Evolutionary conservation across 2,113 vertebrate species (phyloP).

Genomic region (Catharus bicknelli): DNA sequence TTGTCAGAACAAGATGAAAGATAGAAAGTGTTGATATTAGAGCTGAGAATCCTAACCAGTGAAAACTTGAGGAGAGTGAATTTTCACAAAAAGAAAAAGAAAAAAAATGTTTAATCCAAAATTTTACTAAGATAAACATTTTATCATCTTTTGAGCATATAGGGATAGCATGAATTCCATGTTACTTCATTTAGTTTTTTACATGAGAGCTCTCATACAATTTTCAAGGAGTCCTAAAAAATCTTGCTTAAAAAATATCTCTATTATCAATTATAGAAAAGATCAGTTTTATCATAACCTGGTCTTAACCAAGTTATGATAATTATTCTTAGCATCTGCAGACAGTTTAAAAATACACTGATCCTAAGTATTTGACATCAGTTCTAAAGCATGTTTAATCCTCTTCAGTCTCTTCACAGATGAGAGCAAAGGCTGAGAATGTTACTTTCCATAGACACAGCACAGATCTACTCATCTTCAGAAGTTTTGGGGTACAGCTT

Average conservation of each 20-base stretch:
- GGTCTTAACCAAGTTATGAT: background rate
- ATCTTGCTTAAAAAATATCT: background rate
- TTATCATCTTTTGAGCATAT: background rate
- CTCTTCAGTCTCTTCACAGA: background rate
- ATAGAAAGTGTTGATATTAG: background rate
- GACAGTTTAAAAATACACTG: background rate
- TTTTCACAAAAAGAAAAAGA: background rate
- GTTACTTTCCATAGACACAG: background rate
- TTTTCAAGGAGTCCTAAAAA: background rate
- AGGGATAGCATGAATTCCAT: background rate
- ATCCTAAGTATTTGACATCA: background rate
- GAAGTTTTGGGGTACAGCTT: background rate
- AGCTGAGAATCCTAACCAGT: background rate
- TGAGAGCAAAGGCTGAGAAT: background rate
- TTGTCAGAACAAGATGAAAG: background rate
- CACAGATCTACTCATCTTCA: background rate
- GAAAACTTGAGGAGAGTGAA: background rate
- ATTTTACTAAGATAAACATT: background rate
- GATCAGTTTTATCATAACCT: background rate
- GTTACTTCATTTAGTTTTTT: background rate
- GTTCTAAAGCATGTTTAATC: background rate
- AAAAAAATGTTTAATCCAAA: background rate
- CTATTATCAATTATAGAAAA: background rate
- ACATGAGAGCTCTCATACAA: background rate
- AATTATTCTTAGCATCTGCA: background rate